Evolutionary conservation across 2,888 invertebrate species (phyloP), one percentile per base, ranked within the genome.

Genomic region (Epicampocera succincta): DNA sequence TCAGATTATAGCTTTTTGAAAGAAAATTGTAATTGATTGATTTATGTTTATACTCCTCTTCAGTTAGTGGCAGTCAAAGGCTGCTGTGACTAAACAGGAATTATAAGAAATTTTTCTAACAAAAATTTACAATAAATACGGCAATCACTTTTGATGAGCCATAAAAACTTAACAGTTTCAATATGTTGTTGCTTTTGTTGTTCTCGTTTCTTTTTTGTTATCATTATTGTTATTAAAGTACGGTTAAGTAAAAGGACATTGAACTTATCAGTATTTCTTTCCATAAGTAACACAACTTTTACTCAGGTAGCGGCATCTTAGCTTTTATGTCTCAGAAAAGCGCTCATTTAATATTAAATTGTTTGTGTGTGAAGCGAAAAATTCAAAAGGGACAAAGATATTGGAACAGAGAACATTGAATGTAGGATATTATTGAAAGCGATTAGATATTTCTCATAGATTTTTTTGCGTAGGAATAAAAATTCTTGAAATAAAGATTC

Each of bases 1-100:
- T 71, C 42, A 71, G 75, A 80, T 80, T 75, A 80, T 66, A 80
- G 75, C 38, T 52, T 75, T 80, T 71, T 71, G 66, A 80, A 66
- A 42, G 65, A 75, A 71, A 79, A 81, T 72, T 79, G 83, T 79
- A 83, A 84, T 80, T 84, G 83, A 84, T 83, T 84, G 84, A 84
- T 84, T 83, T 84, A 84, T 83, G 80, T 79, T 76, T 79, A 81
- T 71, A 80, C 77, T 80, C 82, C 77, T 80, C 73, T 80, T 74
- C 76, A 74, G 52, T 73, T 72, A 73, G 69, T 71, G 66, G 56
- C 63, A 75, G 54, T 46, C 42, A 61, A 54, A 61, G 17, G 40
- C 52, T 21, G 33, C 48, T 58, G 29, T 21, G 25, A 46, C 50
- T 46, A 66, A 79, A 79, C 72, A 66, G 72, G 72, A 66, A 54